A percentile compares a stretch with the other conserved stretches of the same genome.
phyloP scores from a whole-genome alignment of 1,140 invertebrate genomes.

The Campoletis sonorensis region DNA sequence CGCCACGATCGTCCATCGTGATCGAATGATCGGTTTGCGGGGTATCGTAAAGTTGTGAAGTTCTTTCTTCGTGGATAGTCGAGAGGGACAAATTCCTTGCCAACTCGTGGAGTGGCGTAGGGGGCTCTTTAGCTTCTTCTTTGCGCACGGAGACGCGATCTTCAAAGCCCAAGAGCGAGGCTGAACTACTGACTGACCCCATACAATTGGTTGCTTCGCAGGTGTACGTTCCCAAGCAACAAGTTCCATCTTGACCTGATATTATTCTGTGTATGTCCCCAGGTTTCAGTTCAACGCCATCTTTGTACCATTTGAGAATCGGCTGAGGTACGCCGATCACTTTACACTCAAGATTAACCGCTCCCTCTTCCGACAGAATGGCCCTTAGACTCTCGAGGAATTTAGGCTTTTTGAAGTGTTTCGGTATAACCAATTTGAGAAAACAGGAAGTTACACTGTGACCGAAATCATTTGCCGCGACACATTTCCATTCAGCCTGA shows the following conservation, averaged over 20 bases:
- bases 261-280: conserved; percentile 94
- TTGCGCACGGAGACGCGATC: conserved; percentile 53
- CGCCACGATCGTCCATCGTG: conserved; percentile 87
- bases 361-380: conserved; percentile 89
- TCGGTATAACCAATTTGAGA: conserved; percentile 88
- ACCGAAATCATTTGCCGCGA: conserved; percentile 91
- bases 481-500: conserved; percentile 93
- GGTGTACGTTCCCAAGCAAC: conserved; percentile 93
- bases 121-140: conserved; percentile 74
- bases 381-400: conserved; percentile 91
- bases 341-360: conserved; percentile 94
- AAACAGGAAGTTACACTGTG: conserved; percentile 92
- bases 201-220: conserved; percentile 96
- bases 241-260: conserved; percentile 91
- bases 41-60: conserved; percentile 91
- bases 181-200: conserved; percentile 92
- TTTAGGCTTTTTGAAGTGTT: conserved; percentile 91
- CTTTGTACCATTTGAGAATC: conserved; percentile 93
- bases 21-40: conserved; percentile 84
- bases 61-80: conserved; percentile 93
- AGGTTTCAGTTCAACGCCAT: conserved; percentile 90
- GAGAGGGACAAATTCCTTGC: conserved; percentile 88
- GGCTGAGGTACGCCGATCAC: conserved; percentile 95
- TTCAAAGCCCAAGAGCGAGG: conserved; percentile 91
- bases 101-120: conserved; percentile 74